These are phyloP conservation scores for Pararge aegeria DNA, from an alignment of 1,140 invertebrate genomes.

Conservation along the genomic window DNA sequence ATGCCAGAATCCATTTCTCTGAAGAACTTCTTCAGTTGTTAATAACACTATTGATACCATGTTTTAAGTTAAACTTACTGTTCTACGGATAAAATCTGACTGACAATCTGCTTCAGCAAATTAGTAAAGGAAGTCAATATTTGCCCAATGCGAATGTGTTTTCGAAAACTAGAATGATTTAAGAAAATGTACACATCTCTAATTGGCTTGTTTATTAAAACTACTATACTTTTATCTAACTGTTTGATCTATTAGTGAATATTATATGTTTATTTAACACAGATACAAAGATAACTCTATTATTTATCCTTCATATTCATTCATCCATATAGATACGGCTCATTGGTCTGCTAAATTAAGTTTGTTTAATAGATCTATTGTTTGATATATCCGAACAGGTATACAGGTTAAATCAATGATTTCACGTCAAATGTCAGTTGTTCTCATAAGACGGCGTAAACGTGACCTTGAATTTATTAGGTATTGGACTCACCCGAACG, in stretches of 20 bases:
- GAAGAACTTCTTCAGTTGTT: constrained; percentile 66
- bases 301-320: neutral
- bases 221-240: constrained; percentile 13
- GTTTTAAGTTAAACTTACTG: neutral
- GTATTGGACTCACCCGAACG: constrained; percentile 65
- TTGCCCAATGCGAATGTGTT: constrained; percentile 18
- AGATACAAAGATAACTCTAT: neutral
- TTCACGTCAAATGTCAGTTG: constrained; percentile 5
- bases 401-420: neutral
- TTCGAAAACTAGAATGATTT: constrained; percentile 13
- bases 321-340: neutral
- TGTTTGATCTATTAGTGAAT: constrained; percentile 17
- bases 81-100: constrained; percentile 3
- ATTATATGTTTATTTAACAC: neutral
- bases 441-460: constrained; percentile 15
- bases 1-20: constrained; percentile 66
- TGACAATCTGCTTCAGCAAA: constrained; percentile 2
- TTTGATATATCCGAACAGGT: constrained; percentile 4
- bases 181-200: constrained; percentile 19
- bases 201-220: constrained; percentile 30
- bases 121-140: constrained; percentile 27
- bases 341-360: constrained; percentile 11
- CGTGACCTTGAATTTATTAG: constrained; percentile 40
- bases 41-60: constrained; percentile 65
- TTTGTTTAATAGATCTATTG: neutral